Conservation (phyloP, 2,113 vertebrate genomes). For the Neotragus moschatus region DNA sequence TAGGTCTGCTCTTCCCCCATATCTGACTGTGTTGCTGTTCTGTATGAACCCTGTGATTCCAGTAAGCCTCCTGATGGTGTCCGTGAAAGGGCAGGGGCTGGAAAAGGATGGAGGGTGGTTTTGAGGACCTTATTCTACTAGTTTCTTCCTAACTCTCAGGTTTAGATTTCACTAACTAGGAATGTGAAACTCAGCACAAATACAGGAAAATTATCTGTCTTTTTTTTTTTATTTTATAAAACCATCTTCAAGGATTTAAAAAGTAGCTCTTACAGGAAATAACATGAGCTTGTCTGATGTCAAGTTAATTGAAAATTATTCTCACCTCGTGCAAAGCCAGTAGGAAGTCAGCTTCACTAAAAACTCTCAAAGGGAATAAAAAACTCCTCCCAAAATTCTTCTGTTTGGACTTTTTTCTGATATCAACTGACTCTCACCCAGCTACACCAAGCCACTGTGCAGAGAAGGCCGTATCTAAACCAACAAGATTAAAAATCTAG, state of each 20-base stretch:
- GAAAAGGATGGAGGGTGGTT: fast-evolving
- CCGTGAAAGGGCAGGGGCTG: fast-evolving
- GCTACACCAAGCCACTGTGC: not conserved
- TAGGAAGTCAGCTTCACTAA: not conserved
- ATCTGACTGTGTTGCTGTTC: fast-evolving
- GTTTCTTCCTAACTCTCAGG: not conserved
- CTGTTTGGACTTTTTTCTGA: not conserved
- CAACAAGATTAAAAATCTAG: not conserved
- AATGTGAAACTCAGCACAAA: not conserved
- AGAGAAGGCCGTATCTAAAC: not conserved
- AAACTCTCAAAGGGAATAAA: not conserved
- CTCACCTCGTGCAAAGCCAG: not conserved
- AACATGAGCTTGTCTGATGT: not conserved
- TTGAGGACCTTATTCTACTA: not conserved
- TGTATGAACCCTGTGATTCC: fast-evolving
- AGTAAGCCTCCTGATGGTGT: not conserved
- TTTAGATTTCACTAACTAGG: not conserved
- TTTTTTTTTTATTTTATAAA: not conserved
- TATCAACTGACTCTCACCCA: not conserved
- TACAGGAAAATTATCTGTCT: not conserved
- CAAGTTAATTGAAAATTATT: not conserved
- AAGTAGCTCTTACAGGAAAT: not conserved
- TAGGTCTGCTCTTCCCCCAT: fast-evolving
- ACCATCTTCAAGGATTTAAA: not conserved
- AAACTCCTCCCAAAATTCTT: fast-evolving